Percentiles rank a stretch among this genome's conserved stretches.
phyloP scores from a whole-genome alignment of 2,113 vertebrate genomes.

The Isurus oxyrinchus region DNA sequence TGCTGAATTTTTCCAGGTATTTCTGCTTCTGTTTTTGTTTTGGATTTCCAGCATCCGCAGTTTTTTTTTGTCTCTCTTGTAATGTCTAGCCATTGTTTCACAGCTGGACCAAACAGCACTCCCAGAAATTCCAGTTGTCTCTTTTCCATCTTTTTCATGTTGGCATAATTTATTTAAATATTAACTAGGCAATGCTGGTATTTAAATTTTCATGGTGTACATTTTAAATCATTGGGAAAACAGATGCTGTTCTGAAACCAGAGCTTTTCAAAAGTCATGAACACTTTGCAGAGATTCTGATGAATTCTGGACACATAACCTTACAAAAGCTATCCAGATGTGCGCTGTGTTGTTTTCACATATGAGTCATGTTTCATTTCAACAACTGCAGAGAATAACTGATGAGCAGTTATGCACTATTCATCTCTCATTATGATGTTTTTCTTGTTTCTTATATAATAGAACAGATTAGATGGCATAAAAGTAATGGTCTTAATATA shows the following conservation, averaged over 20 bases:
- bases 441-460: not conserved
- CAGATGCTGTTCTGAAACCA: not conserved
- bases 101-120: not conserved
- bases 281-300: not conserved
- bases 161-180: not conserved
- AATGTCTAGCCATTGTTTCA: not conserved
- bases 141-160: not conserved
- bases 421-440: not conserved
- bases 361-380: not conserved
- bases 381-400: not conserved
- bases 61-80: too few relatives aligned
- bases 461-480: not conserved
- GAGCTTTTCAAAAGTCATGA: not conserved
- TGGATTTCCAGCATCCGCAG: too few relatives aligned
- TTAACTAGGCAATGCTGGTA: not conserved
- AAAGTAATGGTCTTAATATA: not conserved
- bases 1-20: too few relatives aligned
- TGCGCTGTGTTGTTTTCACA: conserved; percentile 1
- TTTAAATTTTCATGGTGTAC: conserved; percentile 12
- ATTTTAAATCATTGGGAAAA: not conserved
- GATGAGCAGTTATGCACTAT: not conserved
- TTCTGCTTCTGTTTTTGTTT: too few relatives aligned
- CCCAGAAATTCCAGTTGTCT: not conserved
- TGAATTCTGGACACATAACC: not conserved
- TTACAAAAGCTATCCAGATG: not conserved